Conservation (phyloP, 2,113 vertebrate genomes). For the Percina caprodes region DNA sequence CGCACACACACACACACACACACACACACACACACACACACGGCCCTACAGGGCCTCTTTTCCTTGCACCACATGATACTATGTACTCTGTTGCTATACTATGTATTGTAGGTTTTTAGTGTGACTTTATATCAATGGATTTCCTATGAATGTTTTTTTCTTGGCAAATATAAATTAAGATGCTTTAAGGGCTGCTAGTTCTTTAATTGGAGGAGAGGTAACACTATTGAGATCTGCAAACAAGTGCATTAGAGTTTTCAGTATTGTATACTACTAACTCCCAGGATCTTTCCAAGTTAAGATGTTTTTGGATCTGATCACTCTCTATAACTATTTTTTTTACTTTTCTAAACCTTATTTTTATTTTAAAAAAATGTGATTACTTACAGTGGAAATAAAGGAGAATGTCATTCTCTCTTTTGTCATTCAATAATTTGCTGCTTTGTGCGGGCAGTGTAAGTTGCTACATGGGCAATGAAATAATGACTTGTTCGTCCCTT, state of each 20-base stretch:
- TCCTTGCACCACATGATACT: neutral
- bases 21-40: too few species aligned
- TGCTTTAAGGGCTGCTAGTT: neutral
- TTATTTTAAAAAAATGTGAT: neutral
- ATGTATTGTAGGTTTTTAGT: constrained; percentile 1
- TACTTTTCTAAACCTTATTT: neutral
- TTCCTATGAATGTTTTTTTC: neutral
- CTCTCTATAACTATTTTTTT: neutral
- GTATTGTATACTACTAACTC: neutral
- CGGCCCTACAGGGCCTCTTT: neutral
- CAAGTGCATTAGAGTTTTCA: neutral
- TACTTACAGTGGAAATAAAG: neutral
- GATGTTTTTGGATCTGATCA: neutral
- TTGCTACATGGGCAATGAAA: constrained; percentile 51
- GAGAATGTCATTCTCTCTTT: neutral
- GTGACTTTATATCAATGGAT: neutral
- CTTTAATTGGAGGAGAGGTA: neutral
- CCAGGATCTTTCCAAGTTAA: neutral
- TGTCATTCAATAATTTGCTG: constrained; percentile 41
- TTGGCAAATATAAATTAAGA: neutral
- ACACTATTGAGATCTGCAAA: neutral
- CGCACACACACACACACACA: too few species aligned
- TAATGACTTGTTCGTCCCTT: constrained; percentile 71
- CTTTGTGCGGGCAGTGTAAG: constrained; percentile 47
- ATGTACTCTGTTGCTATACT: neutral